Evolutionary conservation across 1,140 invertebrate genomes (phyloP), one percentile per base, ranked within the genome.

Genomic region (Phymastichus coffea): DNA sequence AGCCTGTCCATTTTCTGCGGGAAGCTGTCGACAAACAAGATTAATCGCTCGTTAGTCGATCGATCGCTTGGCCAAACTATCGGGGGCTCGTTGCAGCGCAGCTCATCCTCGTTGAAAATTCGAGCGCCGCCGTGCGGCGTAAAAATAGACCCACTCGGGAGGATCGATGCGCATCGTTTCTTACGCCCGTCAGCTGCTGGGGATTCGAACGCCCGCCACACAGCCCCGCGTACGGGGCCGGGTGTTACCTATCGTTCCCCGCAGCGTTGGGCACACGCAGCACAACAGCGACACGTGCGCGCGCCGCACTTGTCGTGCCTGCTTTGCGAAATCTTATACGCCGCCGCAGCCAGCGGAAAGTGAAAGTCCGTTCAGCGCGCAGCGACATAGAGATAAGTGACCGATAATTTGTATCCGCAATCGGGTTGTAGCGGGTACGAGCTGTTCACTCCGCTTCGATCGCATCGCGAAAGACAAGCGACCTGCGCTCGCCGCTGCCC

Each of bases 1-100:
- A 80, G 78, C 44, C 82, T 74, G 51, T 85, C 84, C 74, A 83
- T 81, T 74, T 84, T 84, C 48, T 80, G 79, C 57, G 83, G 82
- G 66, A 84, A 84, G 72, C 83, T 84, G 75, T 22, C 72, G 76
- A 28, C 47, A 46, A 61, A 38, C 6, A 33, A 33, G 12, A 7
- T 7, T 12, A 12, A 12, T 33, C 28, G 28, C 6, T 33, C 28
- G 28, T 33, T 33, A 33, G 28, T 33, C 28, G 12, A 33, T 7
- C n/a, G n/a, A n/a, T n/a, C n/a, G n/a, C n/a, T n/a, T n/a, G n/a
- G n/a, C n/a, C n/a, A n/a, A n/a, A n/a, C n/a, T n/a, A n/a, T n/a
- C n/a, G n/a, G n/a, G n/a, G n/a, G n/a, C n/a, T n/a, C n/a, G n/a
- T n/a, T n/a, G n/a, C n/a, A n/a, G n/a, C n/a, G n/a, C n/a, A n/a